Base-by-base conservation (phyloP, 1,140 invertebrate genomes). In the Drosophila ohnishii region DNA sequence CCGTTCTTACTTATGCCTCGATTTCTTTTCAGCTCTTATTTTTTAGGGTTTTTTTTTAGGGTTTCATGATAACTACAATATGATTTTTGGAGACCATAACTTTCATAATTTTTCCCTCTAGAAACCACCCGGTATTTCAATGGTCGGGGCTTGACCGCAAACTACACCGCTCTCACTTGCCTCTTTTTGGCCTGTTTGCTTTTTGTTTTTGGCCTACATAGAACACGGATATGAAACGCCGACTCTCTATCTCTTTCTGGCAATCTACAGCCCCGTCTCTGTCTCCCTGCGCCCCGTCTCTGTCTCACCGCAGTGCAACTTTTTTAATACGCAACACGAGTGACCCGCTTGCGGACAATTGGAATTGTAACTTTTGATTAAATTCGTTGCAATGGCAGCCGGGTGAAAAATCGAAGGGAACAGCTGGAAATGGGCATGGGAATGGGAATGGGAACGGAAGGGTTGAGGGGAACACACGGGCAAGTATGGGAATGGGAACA, bases 251-350 rank as follows among this genome's bases (percentile, higher is more conserved):
- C 61, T 66, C 28, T 55, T 55, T 55, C 51, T 55, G 51, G 51
- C 51, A 25, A 50, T 48, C 30, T 58, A 58, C 45, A 4, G 13
- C 25, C 19, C 19, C 40, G 22, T 8, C 45, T 45, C 25, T 25
- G 14, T 5, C 25, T 5, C 25, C 8, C 25, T 10, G 0, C 37
- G 19, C 30, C 65, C 65, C 42, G 10, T 71, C 67, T 39, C 66
- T 59, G 51, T 71, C 67, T 71, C 67, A 71, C 78, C 66, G 75
- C 72, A 79, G 83, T 42, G 61, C 51, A 87, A 87, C 83, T 87
- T 87, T 87, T 87, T 87, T 87, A 87, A 87, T 87, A 87, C 84
- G 84, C 84, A 87, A 87, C 84, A 87, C 84, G 84, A 87, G 80
- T 87, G 84, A 87, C 84, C 84, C 84, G 84, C 84, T 87, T 87